Percentiles rank a stretch among this genome's conserved stretches.
Conservation (phyloP, 2,113 vertebrate species). For the Xiphophorus maculatus region DNA sequence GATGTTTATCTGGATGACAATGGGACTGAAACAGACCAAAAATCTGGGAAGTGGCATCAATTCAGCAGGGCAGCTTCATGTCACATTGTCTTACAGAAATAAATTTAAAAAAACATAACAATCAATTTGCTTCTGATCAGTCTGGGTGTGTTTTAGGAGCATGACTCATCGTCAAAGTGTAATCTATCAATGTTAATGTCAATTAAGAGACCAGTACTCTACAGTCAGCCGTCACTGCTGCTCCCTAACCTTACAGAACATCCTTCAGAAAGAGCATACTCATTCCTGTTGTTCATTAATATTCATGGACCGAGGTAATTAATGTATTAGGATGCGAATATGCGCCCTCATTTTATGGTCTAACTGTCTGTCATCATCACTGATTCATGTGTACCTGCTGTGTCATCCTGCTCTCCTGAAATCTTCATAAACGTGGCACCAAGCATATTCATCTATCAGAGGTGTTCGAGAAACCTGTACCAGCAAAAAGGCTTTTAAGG, state of each 20-base stretch:
- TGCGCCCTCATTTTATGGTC: slow-evolving; percentile 7
- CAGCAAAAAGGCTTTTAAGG: background rate
- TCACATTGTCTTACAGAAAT: slow-evolving; percentile 4
- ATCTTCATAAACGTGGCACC: slow-evolving; percentile 10
- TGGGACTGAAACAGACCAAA: slow-evolving; percentile 56
- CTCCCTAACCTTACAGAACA: background rate
- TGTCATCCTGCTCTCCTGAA: slow-evolving; percentile 61
- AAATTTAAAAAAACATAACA: background rate
- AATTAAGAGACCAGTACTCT: slow-evolving; percentile 21
- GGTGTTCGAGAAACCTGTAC: background rate
- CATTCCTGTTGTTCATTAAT: background rate
- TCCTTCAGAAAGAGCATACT: background rate
- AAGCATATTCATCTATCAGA: background rate
- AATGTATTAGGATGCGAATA: background rate
- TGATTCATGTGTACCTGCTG: slow-evolving; percentile 54
- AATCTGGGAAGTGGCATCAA: slow-evolving; percentile 40
- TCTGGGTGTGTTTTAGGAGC: slow-evolving; percentile 12
- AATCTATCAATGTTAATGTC: slow-evolving; percentile 25
- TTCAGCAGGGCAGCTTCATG: slow-evolving; percentile 25
- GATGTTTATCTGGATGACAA: slow-evolving; percentile 68
- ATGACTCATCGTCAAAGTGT: slow-evolving; percentile 66
- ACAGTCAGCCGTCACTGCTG: slow-evolving; percentile 3
- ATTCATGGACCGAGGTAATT: background rate
- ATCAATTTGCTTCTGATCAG: slow-evolving; percentile 31
- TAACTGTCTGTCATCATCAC: slow-evolving; percentile 22